phyloP scores from a whole-genome alignment of 1,140 invertebrate genomes.

The Eumaeus atala region DNA sequence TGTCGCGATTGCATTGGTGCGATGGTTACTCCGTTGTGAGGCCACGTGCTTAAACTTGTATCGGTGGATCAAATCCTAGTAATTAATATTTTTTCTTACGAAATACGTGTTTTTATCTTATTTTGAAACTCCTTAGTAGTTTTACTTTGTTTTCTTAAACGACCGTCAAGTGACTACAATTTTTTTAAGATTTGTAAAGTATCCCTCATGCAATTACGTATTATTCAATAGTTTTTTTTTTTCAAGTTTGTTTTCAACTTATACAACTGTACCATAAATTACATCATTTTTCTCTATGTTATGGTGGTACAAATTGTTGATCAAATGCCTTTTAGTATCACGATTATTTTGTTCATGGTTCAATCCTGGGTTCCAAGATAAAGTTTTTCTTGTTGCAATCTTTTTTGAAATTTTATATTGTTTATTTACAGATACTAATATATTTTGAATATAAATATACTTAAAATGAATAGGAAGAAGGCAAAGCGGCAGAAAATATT shows the following conservation, averaged over 20 bases:
- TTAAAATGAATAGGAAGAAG: constrained; percentile 31
- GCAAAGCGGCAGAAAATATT: constrained; percentile 29
- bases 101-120: too few relatives aligned
- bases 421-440: constrained; percentile 7
- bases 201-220: too few relatives aligned
- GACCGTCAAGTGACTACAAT: too few relatives aligned
- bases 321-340: background rate
- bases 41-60: background rate
- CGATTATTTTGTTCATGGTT: constrained; percentile 21
- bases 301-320: background rate
- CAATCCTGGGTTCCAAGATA: constrained; percentile 17
- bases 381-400: constrained; percentile 16
- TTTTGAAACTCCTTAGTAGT: too few relatives aligned
- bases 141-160: too few relatives aligned
- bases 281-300: background rate
- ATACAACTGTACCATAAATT: constrained; percentile 10
- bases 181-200: too few relatives aligned
- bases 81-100: constrained; percentile 27
- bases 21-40: background rate
- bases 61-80: constrained; percentile 1
- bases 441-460: constrained; percentile 17
- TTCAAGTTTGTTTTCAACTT: constrained; percentile 18
- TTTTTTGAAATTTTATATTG: constrained; percentile 11
- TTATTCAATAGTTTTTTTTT: constrained; percentile 28
- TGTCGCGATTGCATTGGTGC: background rate